Base-by-base conservation (phyloP, 1,140 invertebrate species). In the Bombus sylvicola region DNA sequence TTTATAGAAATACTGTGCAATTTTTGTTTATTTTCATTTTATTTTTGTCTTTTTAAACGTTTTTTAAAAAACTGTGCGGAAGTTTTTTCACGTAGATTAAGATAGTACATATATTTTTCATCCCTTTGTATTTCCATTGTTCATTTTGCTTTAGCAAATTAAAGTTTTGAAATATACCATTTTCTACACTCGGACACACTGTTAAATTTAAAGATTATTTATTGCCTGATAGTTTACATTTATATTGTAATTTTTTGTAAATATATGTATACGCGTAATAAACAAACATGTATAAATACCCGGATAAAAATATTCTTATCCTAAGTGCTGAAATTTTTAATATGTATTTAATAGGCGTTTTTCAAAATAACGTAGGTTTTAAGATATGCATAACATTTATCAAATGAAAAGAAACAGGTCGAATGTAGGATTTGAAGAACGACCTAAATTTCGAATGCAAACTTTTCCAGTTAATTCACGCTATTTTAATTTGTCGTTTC, bases 401-500 rank as follows among this genome's bases (percentile, higher is more conserved):
- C 3, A 37, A 83, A 28, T 66, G 43, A 64, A 31, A 66, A 59
- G 43, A 28, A 62, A 8, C 43, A 62, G 34, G 13, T 22, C n/a
- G 83, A 79, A 62, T 25, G 31, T 34, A 10, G 34, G 22, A 57
- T 64, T 71, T 80, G 77, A 85, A 25, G 53, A 79, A 84, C 53
- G 82, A 71, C 66, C 82, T 41, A 71, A n/a, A 71, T 71, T 28
- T 64, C 64, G 66, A 39, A 57, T 39, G 57, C 57, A 72, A 85
- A 85, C 77, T 85, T 85, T 85, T 80, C 31, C 77, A 80, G 80
- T 85, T 80, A 85, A 80, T 80, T 73, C 83, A 77, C 41, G 41
- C 66, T 80, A 80, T 85, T 85, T 80, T 80, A 85, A 85, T 85
- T 85, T 31, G 72, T 73, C 57, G 57, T 34, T 53, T 73, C 34